Evolutionary conservation across 1,140 invertebrate genomes (phyloP).

Genomic region (Pogonomyrmex barbatus): DNA sequence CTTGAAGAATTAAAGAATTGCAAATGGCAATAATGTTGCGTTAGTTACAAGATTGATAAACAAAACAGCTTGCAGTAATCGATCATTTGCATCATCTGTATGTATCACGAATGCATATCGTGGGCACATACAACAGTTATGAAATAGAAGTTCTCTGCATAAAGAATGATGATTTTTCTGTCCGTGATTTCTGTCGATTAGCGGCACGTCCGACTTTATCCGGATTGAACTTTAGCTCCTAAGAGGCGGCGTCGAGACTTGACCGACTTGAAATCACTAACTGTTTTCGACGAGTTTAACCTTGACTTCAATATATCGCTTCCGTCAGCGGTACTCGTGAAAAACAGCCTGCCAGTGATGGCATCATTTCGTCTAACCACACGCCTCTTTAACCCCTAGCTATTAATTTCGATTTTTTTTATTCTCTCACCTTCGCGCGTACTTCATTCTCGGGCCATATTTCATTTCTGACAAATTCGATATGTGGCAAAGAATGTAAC

Average conservation of each 20-base stretch:
- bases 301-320: conserved; percentile 68
- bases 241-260: conserved; percentile 18
- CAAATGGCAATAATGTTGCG: background rate
- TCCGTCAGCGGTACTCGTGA: conserved; percentile 54
- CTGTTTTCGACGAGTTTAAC: conserved; percentile 68
- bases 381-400: background rate
- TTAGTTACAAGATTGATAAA: background rate
- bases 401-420: background rate
- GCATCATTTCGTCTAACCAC: background rate
- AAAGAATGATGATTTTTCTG: background rate
- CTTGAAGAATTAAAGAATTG: background rate
- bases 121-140: background rate
- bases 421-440: background rate
- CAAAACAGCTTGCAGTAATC: background rate
- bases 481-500: background rate
- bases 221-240: conserved; percentile 36
- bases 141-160: background rate
- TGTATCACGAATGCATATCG: background rate
- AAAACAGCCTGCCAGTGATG: conserved; percentile 33
- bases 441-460: background rate
- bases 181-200: conserved; percentile 22
- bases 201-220: conserved; percentile 13
- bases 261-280: conserved; percentile 62
- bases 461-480: background rate
- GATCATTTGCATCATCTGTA: background rate